Evolutionary conservation across 2,888 invertebrate species (phyloP).

Genomic region (Strigamia crassipes): DNA sequence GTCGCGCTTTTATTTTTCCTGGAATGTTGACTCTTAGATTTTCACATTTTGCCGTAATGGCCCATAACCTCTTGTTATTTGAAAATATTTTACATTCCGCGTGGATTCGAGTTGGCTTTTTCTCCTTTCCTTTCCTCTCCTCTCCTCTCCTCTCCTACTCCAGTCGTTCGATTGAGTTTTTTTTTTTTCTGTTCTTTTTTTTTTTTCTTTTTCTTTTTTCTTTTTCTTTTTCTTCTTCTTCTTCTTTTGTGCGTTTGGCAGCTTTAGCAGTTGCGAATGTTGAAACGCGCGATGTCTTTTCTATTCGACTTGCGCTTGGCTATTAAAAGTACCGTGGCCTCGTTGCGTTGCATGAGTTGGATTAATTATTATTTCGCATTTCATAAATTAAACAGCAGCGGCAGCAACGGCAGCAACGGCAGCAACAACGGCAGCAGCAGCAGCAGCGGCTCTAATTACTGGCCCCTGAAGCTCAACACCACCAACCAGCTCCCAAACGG

Average conservation of each 20-base stretch:
- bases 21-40: constrained; percentile 3
- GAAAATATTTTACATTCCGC: constrained; percentile 36
- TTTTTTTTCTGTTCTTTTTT: too few species aligned
- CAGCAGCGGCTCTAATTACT: constrained; percentile 23
- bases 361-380: constrained; percentile 36
- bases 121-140: neutral
- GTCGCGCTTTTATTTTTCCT: neutral
- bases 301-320: neutral
- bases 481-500: constrained; percentile 2
- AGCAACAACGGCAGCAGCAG: neutral
- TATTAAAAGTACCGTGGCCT: constrained; percentile 10
- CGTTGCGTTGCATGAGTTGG: neutral
- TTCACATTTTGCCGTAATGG: constrained; percentile 10
- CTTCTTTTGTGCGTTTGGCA: neutral
- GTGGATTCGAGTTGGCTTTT: too few species aligned
- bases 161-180: too few species aligned
- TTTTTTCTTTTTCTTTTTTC: too few species aligned
- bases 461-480: neutral
- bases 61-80: constrained; percentile 12
- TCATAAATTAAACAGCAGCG: constrained; percentile 8
- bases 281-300: neutral
- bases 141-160: too few species aligned
- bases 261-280: neutral
- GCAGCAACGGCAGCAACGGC: neutral
- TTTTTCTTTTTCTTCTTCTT: neutral